Conservation (phyloP, 2,113 vertebrate genomes). For the Origma solitaria region DNA sequence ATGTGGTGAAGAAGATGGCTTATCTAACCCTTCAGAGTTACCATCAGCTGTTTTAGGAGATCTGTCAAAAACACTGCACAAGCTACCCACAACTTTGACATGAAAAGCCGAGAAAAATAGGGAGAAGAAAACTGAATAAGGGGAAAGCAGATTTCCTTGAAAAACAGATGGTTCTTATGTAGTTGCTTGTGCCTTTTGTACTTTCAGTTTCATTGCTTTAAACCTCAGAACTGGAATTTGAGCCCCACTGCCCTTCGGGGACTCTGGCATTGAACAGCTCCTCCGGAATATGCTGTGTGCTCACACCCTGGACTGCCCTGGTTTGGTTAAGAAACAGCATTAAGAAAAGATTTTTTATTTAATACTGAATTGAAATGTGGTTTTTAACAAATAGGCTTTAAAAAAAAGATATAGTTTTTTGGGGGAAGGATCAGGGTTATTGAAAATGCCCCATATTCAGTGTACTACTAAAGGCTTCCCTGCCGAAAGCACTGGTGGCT, state of each 20-base stretch:
- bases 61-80: neutral
- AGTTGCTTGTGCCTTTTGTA: neutral
- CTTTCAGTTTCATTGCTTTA: neutral
- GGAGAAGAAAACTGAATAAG: neutral
- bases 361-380: neutral
- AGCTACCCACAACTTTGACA: neutral
- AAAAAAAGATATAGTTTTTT: neutral
- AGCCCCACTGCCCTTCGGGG: neutral
- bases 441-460: neutral
- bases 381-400: neutral
- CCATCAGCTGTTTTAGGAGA: neutral
- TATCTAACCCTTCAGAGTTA: neutral
- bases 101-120: neutral
- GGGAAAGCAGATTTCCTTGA: neutral
- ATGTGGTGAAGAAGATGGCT: neutral
- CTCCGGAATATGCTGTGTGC: fast-evolving
- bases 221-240: neutral
- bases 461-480: neutral
- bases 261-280: neutral
- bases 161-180: fast-evolving
- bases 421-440: neutral
- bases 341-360: neutral
- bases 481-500: neutral
- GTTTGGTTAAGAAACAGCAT: neutral
- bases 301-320: neutral